Conservation (phyloP, 1,140 invertebrate genomes). For the Drosophila tani region DNA sequence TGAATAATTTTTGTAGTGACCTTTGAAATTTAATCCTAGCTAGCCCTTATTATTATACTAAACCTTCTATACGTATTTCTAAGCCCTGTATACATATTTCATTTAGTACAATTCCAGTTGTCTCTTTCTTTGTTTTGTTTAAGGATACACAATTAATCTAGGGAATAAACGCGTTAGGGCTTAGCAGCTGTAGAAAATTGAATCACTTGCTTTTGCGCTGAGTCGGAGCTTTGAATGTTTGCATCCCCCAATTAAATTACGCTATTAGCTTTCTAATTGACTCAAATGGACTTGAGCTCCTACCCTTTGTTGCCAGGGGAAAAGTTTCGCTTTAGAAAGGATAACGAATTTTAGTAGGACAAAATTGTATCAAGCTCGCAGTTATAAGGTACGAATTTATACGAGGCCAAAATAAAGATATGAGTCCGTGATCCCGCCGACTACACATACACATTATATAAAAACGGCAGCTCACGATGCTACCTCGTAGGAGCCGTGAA, state of each 20-base stretch:
- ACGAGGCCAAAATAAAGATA: slow-evolving; percentile 22
- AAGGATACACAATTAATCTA: slow-evolving; percentile 36
- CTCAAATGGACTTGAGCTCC: slow-evolving; percentile 30
- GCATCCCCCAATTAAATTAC: slow-evolving; percentile 49
- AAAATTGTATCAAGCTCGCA: slow-evolving; percentile 1
- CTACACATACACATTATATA: slow-evolving; percentile 41
- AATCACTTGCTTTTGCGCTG: slow-evolving; percentile 37
- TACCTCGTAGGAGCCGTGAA: slow-evolving; percentile 43
- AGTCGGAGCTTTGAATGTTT: slow-evolving; percentile 43
- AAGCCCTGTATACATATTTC: background rate
- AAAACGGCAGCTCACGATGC: slow-evolving; percentile 25
- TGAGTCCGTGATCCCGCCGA: slow-evolving; percentile 31
- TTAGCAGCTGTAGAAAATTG: slow-evolving; percentile 47
- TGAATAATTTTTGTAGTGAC: background rate
- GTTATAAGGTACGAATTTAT: slow-evolving; percentile 10
- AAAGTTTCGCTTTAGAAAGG: background rate
- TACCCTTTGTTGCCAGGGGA: slow-evolving; percentile 29
- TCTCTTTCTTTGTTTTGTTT: slow-evolving; percentile 9
- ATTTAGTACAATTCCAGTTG: slow-evolving; percentile 18
- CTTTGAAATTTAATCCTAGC: background rate
- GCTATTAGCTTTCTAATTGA: slow-evolving; percentile 40
- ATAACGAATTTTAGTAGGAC: slow-evolving; percentile 7
- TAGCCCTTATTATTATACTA: too few relatives aligned
- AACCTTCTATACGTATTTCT: background rate
- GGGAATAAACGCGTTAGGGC: slow-evolving; percentile 23